A percentile compares a stretch with the other conserved stretches of the same genome.
phyloP scores from a whole-genome alignment of 64 coral and sea anemone species.

The Montipora efflorescens region DNA sequence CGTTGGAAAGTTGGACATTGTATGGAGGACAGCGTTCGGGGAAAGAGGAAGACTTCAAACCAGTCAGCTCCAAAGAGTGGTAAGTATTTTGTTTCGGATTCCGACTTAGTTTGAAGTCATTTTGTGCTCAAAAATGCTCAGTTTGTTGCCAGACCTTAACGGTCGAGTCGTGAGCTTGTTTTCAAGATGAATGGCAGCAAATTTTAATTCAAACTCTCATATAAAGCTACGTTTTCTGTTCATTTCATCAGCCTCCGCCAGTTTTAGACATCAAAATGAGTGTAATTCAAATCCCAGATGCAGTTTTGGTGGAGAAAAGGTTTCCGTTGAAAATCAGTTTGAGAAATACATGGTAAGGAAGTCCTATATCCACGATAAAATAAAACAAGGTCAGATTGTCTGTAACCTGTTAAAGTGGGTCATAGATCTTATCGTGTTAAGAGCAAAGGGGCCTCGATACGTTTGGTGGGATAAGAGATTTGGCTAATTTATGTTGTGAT shows the following conservation, averaged over 20 bases:
- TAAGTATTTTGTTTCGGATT: constrained; percentile 8
- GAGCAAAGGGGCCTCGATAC: no score
- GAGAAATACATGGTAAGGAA: constrained; percentile 87
- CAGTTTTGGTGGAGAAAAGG: constrained; percentile 95
- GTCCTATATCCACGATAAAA: not conserved
- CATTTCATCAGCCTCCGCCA: constrained; percentile 71
- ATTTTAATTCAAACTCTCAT: not conserved
- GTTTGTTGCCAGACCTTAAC: no score
- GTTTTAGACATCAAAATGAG: constrained; percentile 84
- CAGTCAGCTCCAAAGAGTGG: constrained; percentile 87
- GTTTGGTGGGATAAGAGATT: no score
- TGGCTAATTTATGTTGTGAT: no score
- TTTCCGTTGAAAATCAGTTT: constrained; percentile 84
- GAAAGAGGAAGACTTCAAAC: constrained; percentile 98
- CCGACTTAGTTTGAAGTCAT: no score
- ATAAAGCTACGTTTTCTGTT: not conserved
- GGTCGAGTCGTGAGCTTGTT: no score
- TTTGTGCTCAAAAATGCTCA: no score
- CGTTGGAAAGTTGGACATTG: constrained; percentile 96
- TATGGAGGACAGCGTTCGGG: constrained; percentile 94
- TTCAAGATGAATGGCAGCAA: no score
- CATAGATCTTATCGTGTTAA: no score
- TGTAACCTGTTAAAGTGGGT: no score
- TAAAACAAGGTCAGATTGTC: no score
- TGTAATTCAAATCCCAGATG: constrained; percentile 83